A percentile compares a stretch with the other conserved stretches of the same genome.
Conservation (phyloP, 1,140 invertebrate genomes). For the Meloidogyne hapla region DNA sequence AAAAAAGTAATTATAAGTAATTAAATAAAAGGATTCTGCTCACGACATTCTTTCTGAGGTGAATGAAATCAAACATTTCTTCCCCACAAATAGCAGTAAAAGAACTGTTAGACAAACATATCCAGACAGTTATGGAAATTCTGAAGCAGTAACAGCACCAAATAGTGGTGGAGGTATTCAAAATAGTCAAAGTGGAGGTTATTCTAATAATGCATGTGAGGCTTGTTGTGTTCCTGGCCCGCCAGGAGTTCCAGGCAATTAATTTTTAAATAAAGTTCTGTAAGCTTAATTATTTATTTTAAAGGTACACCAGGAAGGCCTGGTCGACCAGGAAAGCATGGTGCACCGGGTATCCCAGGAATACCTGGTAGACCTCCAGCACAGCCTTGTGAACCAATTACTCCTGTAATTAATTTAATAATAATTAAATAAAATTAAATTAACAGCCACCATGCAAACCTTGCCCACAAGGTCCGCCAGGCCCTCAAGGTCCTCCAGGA, state of each 20-base stretch:
- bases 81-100: neutral
- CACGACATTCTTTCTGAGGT: slow-evolving; percentile 33
- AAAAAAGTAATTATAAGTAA: too few species aligned
- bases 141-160: slow-evolving; percentile 7
- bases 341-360: slow-evolving; percentile 36
- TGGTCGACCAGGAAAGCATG: slow-evolving; percentile 38
- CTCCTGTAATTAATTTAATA: slow-evolving; percentile 9
- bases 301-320: slow-evolving; percentile 35
- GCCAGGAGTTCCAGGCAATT: slow-evolving; percentile 29
- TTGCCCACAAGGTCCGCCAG: slow-evolving; percentile 39
- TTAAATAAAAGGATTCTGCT: slow-evolving; percentile 34
- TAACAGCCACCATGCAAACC: slow-evolving; percentile 33
- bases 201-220: slow-evolving; percentile 5
- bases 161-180: neutral
- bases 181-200: neutral
- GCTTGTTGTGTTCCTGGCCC: slow-evolving; percentile 37
- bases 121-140: neutral
- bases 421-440: neutral
- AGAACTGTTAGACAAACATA: neutral
- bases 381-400: slow-evolving; percentile 40
- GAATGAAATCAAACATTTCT: slow-evolving; percentile 25
- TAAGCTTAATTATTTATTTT: neutral
- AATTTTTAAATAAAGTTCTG: neutral
- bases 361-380: slow-evolving; percentile 30
- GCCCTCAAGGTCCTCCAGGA: slow-evolving; percentile 34